Conservation (phyloP, 2,113 vertebrate genomes). For the Galbula dea region DNA sequence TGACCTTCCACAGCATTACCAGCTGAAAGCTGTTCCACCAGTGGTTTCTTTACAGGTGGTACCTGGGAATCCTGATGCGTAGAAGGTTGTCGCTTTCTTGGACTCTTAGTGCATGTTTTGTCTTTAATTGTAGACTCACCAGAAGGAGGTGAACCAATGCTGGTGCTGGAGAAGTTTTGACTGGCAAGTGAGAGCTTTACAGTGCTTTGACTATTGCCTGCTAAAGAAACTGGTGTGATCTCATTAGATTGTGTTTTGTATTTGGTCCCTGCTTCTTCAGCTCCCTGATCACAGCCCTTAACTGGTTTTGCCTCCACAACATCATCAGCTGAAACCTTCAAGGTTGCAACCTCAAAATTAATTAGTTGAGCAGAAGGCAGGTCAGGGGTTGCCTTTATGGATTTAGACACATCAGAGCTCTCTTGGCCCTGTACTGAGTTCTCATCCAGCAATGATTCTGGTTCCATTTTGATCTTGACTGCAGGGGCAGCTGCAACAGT, state of each 20-base stretch:
- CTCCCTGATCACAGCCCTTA: conserved; percentile 71
- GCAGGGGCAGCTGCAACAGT: conserved; percentile 54
- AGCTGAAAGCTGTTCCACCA: conserved; percentile 78
- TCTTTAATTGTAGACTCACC: conserved; percentile 76
- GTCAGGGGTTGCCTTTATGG: conserved; percentile 54
- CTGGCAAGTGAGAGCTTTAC: conserved; percentile 69
- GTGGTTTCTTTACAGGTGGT: conserved; percentile 88
- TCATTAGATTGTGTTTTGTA: conserved; percentile 71
- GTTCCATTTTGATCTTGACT: conserved; percentile 86
- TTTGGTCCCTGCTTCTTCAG: conserved; percentile 77
- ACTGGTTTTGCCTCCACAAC: conserved; percentile 75
- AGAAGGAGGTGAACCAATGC: conserved; percentile 71
- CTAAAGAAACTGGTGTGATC: conserved; percentile 68
- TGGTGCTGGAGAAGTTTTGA: conserved; percentile 75
- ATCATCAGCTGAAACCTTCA: conserved; percentile 82
- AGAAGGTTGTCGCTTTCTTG: conserved; percentile 85
- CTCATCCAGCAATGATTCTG: conserved; percentile 81
- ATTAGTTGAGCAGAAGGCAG: conserved; percentile 63
- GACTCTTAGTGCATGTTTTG: conserved; percentile 81
- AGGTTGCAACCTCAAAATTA: conserved; percentile 62
- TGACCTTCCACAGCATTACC: conserved; percentile 51
- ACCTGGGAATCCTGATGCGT: conserved; percentile 82
- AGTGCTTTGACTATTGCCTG: conserved; percentile 80
- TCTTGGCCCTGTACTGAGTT: conserved; percentile 73
- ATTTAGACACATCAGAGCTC: conserved; percentile 54